Evolutionary conservation across 2,113 vertebrate genomes (phyloP).

Genomic region (Epinephelus lanceolatus): DNA sequence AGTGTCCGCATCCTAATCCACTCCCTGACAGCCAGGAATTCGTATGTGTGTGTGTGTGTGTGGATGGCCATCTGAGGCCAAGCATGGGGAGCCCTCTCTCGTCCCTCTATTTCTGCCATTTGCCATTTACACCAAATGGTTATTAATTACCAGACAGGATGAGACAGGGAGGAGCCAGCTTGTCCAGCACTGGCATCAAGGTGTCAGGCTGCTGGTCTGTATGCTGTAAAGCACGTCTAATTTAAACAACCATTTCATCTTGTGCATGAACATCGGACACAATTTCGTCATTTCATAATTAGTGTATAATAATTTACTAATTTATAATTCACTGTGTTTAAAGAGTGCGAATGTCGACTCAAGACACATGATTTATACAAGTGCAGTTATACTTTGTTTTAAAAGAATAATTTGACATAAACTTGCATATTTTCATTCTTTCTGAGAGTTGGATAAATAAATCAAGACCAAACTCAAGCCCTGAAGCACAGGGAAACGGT

Average conservation of each 20-base stretch:
- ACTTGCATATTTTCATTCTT: not conserved
- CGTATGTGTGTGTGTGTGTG: conserved; percentile 19
- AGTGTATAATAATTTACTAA: no score
- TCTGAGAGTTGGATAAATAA: not conserved
- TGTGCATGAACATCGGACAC: not conserved
- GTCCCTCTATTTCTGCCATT: conserved; percentile 62
- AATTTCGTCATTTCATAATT: not conserved
- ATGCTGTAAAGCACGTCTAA: not conserved
- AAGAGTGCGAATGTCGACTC: not conserved
- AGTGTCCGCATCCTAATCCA: conserved; percentile 16
- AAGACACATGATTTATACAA: not conserved
- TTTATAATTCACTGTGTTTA: not conserved
- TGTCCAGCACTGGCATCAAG: not conserved
- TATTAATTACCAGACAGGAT: conserved; percentile 91
- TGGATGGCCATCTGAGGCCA: conserved; percentile 11
- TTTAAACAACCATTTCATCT: not conserved
- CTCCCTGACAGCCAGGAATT: conserved; percentile 1
- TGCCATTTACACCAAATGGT: conserved; percentile 94
- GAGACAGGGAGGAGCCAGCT: conserved; percentile 77
- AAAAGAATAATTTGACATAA: not conserved
- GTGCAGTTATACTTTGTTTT: not conserved
- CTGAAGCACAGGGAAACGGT: not conserved
- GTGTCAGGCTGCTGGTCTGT: conserved; percentile 8
- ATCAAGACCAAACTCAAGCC: not conserved
- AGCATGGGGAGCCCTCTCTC: conserved; percentile 3